These are phyloP conservation scores for Subanguina moxae DNA, from an alignment of 1,140 invertebrate genomes.

Conservation along the genomic window DNA sequence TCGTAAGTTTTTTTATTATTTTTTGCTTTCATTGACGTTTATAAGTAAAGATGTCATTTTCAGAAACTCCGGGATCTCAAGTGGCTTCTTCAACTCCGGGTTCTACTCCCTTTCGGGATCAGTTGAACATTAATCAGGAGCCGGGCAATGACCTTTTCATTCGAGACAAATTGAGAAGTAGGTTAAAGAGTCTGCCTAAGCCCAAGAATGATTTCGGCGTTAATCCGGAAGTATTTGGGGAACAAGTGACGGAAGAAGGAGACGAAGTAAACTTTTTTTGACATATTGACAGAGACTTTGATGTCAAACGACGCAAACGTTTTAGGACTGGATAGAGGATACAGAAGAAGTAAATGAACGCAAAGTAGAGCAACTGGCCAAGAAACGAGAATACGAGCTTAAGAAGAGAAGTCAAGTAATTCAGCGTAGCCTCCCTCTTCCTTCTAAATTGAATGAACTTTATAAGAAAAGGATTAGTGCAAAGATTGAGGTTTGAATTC, in stretches of 20 bases:
- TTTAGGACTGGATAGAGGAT: constrained; percentile 55
- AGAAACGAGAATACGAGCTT: constrained; percentile 36
- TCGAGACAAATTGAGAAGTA: constrained; percentile 70
- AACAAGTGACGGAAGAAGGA: constrained; percentile 66
- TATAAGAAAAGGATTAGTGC: constrained; percentile 41
- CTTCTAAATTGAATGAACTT: constrained; percentile 67
- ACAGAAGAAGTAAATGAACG: constrained; percentile 44
- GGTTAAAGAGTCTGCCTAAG: constrained; percentile 74
- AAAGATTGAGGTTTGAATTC: not conserved
- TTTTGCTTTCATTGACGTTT: not conserved
- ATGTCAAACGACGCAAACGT: not conserved
- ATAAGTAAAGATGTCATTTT: constrained; percentile 15
- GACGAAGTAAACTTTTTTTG: constrained; percentile 41
- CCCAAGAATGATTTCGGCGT: constrained; percentile 98
- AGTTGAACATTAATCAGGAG: constrained; percentile 87
- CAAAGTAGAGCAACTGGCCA: constrained; percentile 29
- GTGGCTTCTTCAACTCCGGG: constrained; percentile 30
- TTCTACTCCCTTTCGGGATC: constrained; percentile 75
- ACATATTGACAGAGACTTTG: not conserved
- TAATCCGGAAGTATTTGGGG: constrained; percentile 75
- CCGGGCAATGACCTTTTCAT: constrained; percentile 60
- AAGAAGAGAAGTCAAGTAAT: constrained; percentile 78
- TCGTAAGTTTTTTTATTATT: constrained; percentile 19
- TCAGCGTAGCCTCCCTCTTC: constrained; percentile 80
- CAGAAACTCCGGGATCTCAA: constrained; percentile 37